Base-by-base conservation (phyloP, 2,113 vertebrate species). In the Rhadina sibilatrix region DNA sequence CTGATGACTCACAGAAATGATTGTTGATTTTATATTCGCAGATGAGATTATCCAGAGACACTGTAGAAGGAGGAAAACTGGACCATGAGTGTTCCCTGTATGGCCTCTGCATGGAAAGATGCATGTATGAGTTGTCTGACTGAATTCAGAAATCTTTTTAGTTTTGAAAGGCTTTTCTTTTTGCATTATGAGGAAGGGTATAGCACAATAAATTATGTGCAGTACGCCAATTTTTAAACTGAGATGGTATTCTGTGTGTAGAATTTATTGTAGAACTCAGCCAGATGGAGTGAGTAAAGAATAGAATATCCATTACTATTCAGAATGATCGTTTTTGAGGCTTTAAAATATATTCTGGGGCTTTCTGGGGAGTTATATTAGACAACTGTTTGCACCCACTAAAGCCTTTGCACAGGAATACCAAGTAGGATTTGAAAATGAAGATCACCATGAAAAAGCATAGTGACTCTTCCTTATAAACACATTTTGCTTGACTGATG, bases 401-500 rank as follows among this genome's bases (percentile, higher is more conserved):
- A 69, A 91, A 47, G 42, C 64, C 44, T 96, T 44, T 89, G 31
- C 31, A 40, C 21, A 28, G 90, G 93, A 83, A 87, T 85, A 60
- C 30, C 44, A 83, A 57, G 70, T 83, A 90, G 53, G 52, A 83
- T 91, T 87, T 97, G 72, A 82, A 97, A 93, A 82, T 33, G 2
- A 49, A 85, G 61, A 94, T 94, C 69, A 72, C 69, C 52, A 89
- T 17, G 52, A 92, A 95, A 90, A 97, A 82, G 28, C 57, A 88
- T 91, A 85, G 76, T 69, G 69, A 42, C 20, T 96, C 93, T 76
- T 76, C 57, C 27, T 93, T 76, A 54, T 84, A 94, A 92, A 90
- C 76, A 87, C 44, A 78, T 96, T 96, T 86, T 96, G 88, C 49
- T 87, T 96, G 92, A 96, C 63, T 93, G 49, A 91, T 93, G 89